Evolutionary conservation across 2,888 invertebrate species (phyloP).

Genomic region (Machimus rusticus): DNA sequence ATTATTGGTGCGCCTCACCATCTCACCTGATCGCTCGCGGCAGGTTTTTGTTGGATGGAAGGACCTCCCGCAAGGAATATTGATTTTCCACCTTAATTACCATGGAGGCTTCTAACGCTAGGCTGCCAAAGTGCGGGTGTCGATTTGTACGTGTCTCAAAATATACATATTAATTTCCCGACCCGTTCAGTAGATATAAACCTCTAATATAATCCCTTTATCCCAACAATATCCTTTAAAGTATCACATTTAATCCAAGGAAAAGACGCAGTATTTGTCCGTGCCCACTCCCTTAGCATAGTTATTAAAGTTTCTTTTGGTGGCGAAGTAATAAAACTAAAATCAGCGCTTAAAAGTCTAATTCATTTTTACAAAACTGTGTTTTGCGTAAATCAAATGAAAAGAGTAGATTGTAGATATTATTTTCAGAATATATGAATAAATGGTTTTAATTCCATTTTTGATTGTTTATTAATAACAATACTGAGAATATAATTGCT

Average conservation of each 20-base stretch:
- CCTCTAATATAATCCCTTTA: not conserved
- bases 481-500: no score
- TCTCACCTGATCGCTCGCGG: not conserved
- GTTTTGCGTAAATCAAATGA: no score
- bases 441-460: no score
- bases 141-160: conserved; percentile 5
- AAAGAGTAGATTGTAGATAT: no score
- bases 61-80: not conserved
- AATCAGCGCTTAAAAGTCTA: no score
- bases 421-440: no score
- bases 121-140: not conserved
- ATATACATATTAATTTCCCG: conserved; percentile 18
- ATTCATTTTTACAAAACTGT: no score
- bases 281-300: not conserved
- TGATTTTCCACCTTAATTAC: conserved; percentile 10
- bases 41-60: not conserved
- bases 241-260: not conserved
- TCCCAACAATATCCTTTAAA: conserved; percentile 21
- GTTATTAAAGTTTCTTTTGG: not conserved
- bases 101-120: not conserved
- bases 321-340: no score
- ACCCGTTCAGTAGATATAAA: not conserved
- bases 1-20: not conserved
- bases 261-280: not conserved
- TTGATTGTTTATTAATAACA: no score